Evolutionary conservation across 2,797 vertebrate genomes (phyloP).

Genomic region (Champsocephalus esox): DNA sequence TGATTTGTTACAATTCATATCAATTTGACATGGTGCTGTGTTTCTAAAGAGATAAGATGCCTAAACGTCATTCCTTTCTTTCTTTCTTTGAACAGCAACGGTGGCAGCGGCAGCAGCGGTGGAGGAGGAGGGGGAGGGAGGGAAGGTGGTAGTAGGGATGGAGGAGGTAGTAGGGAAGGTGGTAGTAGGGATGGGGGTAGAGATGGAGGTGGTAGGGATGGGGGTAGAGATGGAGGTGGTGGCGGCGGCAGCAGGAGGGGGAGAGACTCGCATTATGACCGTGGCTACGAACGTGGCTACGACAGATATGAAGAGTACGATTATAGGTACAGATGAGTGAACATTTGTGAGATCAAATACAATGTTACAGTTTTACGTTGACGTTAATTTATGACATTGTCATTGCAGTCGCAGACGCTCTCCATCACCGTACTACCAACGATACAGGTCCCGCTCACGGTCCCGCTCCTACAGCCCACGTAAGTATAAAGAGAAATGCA

Average conservation of each 20-base stretch:
- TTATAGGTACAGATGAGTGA: constrained; percentile 89
- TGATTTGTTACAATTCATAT: not conserved
- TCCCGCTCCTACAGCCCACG: constrained; percentile 95
- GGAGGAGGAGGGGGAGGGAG: rapidly evolving
- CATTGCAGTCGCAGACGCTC: constrained; percentile 88
- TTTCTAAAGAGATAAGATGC: not conserved
- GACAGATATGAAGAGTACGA: constrained; percentile 94
- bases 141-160: constrained; percentile 52
- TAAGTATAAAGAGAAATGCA: constrained; percentile 78
- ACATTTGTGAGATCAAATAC: not conserved
- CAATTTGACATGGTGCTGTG: not conserved
- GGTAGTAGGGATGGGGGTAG: constrained; percentile 13
- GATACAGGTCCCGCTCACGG: constrained; percentile 92
- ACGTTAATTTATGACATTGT: not conserved
- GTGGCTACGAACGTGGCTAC: constrained; percentile 78
- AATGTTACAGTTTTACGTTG: not conserved
- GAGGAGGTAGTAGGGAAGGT: constrained; percentile 16
- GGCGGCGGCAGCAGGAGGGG: constrained; percentile 83
- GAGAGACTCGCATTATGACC: constrained; percentile 89
- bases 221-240: rapidly evolving
- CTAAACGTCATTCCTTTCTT: constrained; percentile 2
- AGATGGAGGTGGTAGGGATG: rapidly evolving
- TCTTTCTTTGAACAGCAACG: constrained; percentile 58
- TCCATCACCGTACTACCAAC: constrained; percentile 94
- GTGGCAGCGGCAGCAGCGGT: constrained; percentile 27